Conservation (phyloP, 1,140 invertebrate species). For the Hycleus phaleratus region DNA sequence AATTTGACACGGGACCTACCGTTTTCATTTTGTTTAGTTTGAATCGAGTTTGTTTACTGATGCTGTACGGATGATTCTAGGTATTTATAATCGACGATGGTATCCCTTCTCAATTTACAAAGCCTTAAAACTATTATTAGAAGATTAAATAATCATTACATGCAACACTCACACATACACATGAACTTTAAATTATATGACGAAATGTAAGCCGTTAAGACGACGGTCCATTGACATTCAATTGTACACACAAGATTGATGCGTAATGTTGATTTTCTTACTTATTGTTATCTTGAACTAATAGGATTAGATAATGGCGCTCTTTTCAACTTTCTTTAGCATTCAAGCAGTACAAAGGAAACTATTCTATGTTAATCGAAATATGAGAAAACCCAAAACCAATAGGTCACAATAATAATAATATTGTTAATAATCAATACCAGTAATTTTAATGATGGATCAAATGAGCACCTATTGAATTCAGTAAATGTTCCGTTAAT, state of each 20-base stretch:
- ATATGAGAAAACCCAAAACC: too few species aligned
- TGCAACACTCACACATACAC: conserved; percentile 4
- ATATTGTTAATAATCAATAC: too few species aligned
- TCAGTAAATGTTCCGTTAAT: too few species aligned
- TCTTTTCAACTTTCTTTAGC: conserved; percentile 2
- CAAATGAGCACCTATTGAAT: too few species aligned
- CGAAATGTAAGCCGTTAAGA: conserved; percentile 8
- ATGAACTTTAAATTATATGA: conserved; percentile 20
- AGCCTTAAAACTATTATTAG: conserved; percentile 17
- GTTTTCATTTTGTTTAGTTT: conserved; percentile 15
- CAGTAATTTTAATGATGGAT: too few species aligned
- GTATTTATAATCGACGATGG: conserved; percentile 9
- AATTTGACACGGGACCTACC: conserved; percentile 3
- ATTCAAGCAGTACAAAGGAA: too few species aligned
- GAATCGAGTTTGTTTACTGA: conserved; percentile 10
- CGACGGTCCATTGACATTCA: conserved; percentile 13
- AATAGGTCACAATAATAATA: too few species aligned
- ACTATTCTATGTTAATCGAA: too few species aligned
- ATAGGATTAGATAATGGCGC: conserved; percentile 6
- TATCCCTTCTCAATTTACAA: conserved; percentile 10
- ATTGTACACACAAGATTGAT: conserved; percentile 10
- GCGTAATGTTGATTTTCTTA: conserved; percentile 14
- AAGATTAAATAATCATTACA: conserved; percentile 21
- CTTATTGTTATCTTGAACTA: conserved; percentile 3
- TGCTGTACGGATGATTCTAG: conserved; percentile 2